phyloP scores from a whole-genome alignment of 2,113 vertebrate species.

The Hypanus sabinus region DNA sequence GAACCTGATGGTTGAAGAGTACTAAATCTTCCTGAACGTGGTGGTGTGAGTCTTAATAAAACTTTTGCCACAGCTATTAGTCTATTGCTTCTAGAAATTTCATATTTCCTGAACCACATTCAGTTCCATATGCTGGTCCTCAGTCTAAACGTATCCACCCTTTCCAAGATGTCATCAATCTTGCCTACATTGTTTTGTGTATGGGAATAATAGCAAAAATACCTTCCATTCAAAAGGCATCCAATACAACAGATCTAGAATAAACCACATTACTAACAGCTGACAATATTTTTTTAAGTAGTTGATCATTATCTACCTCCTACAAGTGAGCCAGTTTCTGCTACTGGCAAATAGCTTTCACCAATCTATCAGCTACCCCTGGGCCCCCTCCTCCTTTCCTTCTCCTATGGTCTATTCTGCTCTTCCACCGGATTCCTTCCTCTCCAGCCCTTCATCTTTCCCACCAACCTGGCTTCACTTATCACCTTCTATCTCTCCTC shows the following conservation, averaged over 20 bases:
- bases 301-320: neutral
- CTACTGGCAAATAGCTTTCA: neutral
- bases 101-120: neutral
- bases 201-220: neutral
- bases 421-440: too few species aligned
- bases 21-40: too few species aligned
- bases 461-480: too few species aligned
- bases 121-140: neutral
- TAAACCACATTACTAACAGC: neutral
- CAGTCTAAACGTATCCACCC: neutral
- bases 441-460: too few species aligned
- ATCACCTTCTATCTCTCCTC: too few species aligned
- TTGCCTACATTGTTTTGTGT: neutral
- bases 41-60: neutral
- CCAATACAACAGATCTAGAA: neutral
- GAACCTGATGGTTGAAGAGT: too few species aligned
- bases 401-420: too few species aligned
- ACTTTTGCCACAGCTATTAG: neutral
- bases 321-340: neutral
- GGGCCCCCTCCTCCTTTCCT: too few species aligned
- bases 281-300: neutral
- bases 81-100: neutral
- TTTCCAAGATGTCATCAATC: neutral
- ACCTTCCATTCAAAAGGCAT: neutral
- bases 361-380: too few species aligned